Evolutionary conservation across 2,888 invertebrate species (phyloP), one percentile per base, ranked within the genome.

Genomic region (Orthosia gracilis): DNA sequence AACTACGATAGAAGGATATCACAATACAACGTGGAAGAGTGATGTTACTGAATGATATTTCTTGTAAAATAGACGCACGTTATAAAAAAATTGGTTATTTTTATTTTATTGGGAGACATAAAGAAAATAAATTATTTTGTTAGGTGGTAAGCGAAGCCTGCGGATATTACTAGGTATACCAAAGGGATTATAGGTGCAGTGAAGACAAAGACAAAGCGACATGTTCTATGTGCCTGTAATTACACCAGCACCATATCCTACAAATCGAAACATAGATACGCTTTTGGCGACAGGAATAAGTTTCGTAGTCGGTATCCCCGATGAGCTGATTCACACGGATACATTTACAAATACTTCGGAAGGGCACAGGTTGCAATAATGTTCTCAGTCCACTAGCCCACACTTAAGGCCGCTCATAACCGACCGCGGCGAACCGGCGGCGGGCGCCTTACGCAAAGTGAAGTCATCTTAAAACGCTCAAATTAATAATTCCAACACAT

Each of bases 401-500:
- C 55, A 63, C 69, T 71, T 78, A 66, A 63, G 40, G 45, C 59
- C 13, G 50, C 3, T 69, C 67, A 72, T 70, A 71, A 68, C 57
- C 61, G 59, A 62, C 71, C 68, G 17, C 72, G n/a, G n/a, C n/a
- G n/a, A n/a, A 21, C 23, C 67, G n/a, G n/a, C n/a, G n/a, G n/a
- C n/a, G n/a, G n/a, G n/a, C 68, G 59, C 66, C 69, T 80, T 80
- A 65, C 65, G 49, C 68, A 81, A 82, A 80, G 82, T 84, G 67
- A 79, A 84, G 84, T 84, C 82, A 84, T 87, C 80, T 84, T 82
- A 80, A 76, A 85, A 86, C 75, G 75, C 82, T 83, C 81, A 87
- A 92, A 93, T 94, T 93, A 94, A 94, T 94, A 94, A 92, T 93
- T 91, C 89, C 86, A 87, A 91, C 92, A 91, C 91, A 92, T 94